Base-by-base conservation (phyloP, 2,888 invertebrate species). In the Caenorhabditis japonica region DNA sequence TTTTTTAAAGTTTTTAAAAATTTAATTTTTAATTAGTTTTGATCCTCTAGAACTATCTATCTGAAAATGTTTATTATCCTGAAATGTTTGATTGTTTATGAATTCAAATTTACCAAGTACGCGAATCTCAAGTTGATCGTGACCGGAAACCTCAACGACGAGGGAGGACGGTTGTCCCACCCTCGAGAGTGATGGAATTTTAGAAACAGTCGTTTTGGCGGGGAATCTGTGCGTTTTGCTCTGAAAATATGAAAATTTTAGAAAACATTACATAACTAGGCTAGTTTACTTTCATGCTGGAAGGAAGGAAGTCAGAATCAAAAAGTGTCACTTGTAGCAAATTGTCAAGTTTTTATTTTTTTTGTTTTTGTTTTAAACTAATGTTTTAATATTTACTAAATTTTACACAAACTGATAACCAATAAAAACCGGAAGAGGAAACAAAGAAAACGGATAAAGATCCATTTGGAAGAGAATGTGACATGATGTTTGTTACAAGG, bases 111-210 rank as follows among this genome's bases (percentile, higher is more conserved):
- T 72, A 86, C 86, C 85, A 46, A 71, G 58, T 25, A 86, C 84
- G 33, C 59, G 75, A 51, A 84, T 81, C 55, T 81, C 78, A 8
- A 87, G 78, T 19, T 76, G 76, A 60, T 81, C 83, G 59, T 80
- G 71, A 15, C 82, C 82, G 23, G 80, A 75, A 19, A 81, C 73
- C 25, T 78, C 76, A 58, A 86, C 76, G 23, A 81, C 66, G 7
- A 86, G 71, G 21, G 77, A 71, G 25, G 84, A 82, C 21, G 84
- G 82, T 47, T 82, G 79, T 41, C 83, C 85, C n/a, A 86, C 85
- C 19, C 85, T 61, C 17, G 82, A 83, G 7, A 84, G 70, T 0
- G 84, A 84, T 25, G 84, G 84, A 52, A 84, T 83, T 64, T 83
- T 83, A 3, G 83, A 77, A 38, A 84, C 84, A 1, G 81, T 66